Conservation (phyloP, 2,888 invertebrate species). For the Troides oblongomaculatus region DNA sequence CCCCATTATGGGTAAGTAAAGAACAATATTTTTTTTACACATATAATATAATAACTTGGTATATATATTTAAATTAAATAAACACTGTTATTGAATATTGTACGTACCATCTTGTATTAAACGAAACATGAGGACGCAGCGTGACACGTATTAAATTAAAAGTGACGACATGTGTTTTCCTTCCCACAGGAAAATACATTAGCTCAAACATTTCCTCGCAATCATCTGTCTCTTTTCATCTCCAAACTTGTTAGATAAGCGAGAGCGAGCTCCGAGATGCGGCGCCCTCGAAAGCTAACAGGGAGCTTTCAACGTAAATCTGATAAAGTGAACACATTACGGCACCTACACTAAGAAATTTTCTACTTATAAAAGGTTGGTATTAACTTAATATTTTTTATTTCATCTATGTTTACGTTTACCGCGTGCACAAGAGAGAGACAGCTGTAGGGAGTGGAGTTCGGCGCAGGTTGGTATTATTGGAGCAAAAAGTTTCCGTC, state of each 20-base stretch:
- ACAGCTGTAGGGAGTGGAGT: constrained; percentile 39
- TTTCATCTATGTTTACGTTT: constrained; percentile 37
- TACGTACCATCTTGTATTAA: constrained; percentile 37
- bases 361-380: constrained; percentile 54
- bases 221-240: constrained; percentile 51
- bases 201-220: constrained; percentile 73
- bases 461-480: constrained; percentile 49
- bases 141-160: constrained; percentile 79
- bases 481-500: constrained; percentile 68
- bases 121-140: constrained; percentile 68
- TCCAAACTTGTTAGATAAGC: constrained; percentile 17
- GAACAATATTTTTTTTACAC: no score
- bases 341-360: constrained; percentile 73
- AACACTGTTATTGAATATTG: not conserved
- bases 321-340: constrained; percentile 77
- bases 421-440: constrained; percentile 45
- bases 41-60: not conserved
- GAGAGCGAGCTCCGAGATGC: constrained; percentile 51
- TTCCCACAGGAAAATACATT: constrained; percentile 80
- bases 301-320: constrained; percentile 79
- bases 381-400: constrained; percentile 45
- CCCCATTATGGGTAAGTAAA: no score
- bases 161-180: constrained; percentile 79
- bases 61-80: not conserved
- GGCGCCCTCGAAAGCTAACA: constrained; percentile 73